A percentile compares a stretch with the other conserved stretches of the same genome.
These are phyloP conservation scores for Eilema caniola DNA, from an alignment of 2,888 invertebrate species.

Conservation along the genomic window DNA sequence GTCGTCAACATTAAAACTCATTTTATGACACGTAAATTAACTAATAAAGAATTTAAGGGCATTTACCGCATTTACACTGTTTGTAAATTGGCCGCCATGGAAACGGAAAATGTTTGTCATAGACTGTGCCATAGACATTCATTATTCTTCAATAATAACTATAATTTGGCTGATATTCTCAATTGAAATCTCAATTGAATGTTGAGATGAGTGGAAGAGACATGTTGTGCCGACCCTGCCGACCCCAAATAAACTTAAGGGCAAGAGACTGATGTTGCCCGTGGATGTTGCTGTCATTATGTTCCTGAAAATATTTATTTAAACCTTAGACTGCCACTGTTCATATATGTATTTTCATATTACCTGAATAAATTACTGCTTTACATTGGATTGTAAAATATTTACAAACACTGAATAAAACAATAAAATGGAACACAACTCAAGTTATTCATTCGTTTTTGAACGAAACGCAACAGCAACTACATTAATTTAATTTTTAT, in stretches of 20 bases:
- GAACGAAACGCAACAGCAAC: slow-evolving; percentile 31
- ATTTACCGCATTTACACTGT: slow-evolving; percentile 45
- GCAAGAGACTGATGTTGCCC: too few relatives aligned
- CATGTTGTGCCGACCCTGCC: too few relatives aligned
- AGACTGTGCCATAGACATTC: slow-evolving; percentile 14
- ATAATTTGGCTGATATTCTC: slow-evolving; percentile 1
- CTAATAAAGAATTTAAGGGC: slow-evolving; percentile 26
- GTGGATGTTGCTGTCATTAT: too few relatives aligned
- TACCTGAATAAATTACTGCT: not conserved
- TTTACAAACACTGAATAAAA: not conserved
- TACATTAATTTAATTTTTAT: slow-evolving; percentile 28
- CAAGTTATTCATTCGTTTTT: slow-evolving; percentile 17
- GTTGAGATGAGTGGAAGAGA: too few relatives aligned
- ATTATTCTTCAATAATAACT: not conserved
- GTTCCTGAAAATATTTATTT: not conserved
- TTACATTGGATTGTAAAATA: not conserved
- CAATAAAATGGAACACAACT: not conserved
- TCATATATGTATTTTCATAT: not conserved
- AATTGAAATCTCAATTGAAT: too few relatives aligned
- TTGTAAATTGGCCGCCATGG: slow-evolving; percentile 72
- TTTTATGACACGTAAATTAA: slow-evolving; percentile 47
- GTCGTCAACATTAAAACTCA: slow-evolving; percentile 88
- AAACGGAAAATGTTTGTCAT: slow-evolving; percentile 58
- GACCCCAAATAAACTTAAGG: too few relatives aligned
- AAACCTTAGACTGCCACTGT: too few relatives aligned